These are phyloP conservation scores for Atherinosoma microstoma DNA, from an alignment of 2,797 vertebrate genomes.

Conservation along the genomic window DNA sequence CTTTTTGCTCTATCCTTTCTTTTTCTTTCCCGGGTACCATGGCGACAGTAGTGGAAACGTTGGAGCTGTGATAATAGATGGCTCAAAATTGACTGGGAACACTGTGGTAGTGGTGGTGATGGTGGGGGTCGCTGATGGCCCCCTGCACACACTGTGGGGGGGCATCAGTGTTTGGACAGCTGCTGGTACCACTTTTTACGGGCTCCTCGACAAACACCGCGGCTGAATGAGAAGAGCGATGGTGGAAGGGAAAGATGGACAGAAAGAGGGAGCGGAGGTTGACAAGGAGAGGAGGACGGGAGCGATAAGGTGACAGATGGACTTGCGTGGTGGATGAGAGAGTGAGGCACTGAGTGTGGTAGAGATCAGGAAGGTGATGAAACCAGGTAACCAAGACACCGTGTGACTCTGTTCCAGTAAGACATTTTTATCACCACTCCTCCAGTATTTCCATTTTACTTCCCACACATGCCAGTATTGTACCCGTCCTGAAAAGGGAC, in stretches of 20 bases:
- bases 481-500: neutral
- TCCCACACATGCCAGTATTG: constrained; percentile 13
- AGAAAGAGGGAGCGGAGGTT: constrained; percentile 33
- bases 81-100: constrained; percentile 55
- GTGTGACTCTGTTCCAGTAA: constrained; percentile 29
- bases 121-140: constrained; percentile 16
- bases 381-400: constrained; percentile 38
- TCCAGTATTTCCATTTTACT: constrained; percentile 1
- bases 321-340: constrained; percentile 16
- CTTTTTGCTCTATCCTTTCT: constrained; percentile 10
- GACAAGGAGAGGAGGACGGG: constrained; percentile 35
- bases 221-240: constrained; percentile 57
- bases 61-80: constrained; percentile 45
- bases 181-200: constrained; percentile 80
- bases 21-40: constrained; percentile 47
- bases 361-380: constrained; percentile 37
- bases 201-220: constrained; percentile 77
- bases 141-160: constrained; percentile 40
- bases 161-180: constrained; percentile 81
- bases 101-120: neutral
- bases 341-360: neutral
- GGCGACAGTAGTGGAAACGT: constrained; percentile 52
- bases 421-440: constrained; percentile 32
- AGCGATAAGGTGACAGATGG: constrained; percentile 32
- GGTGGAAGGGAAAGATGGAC: constrained; percentile 47